Percentiles rank a stretch among this genome's conserved stretches.
phyloP scores from a whole-genome alignment of 1,140 invertebrate genomes.

The Mamestra configurata region DNA sequence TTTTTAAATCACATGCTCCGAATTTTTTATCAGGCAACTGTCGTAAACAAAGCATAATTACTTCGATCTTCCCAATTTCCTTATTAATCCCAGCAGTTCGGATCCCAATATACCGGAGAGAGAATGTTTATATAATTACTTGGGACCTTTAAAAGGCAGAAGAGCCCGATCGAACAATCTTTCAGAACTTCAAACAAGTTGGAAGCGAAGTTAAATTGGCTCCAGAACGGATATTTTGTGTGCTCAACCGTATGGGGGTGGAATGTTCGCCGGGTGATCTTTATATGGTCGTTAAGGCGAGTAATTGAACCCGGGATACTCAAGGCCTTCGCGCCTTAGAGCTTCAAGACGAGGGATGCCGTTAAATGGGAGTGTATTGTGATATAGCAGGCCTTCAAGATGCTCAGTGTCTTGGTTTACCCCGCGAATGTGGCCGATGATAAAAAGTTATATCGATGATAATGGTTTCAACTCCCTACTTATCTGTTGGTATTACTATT shows the following conservation, averaged over 20 bases:
- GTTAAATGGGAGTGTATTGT: conserved; percentile 33
- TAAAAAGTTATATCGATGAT: conserved; percentile 27
- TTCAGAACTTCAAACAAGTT: conserved; percentile 61
- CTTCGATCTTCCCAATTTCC: conserved; percentile 34
- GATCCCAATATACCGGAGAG: conserved; percentile 39
- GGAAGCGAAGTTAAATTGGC: conserved; percentile 62
- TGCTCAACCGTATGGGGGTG: conserved; percentile 43
- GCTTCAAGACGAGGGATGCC: conserved; percentile 26
- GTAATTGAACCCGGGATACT: conserved; percentile 49
- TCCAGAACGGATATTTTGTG: conserved; percentile 59
- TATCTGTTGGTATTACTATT: conserved; percentile 1
- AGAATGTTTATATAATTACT: conserved; percentile 60
- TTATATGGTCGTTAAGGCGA: conserved; percentile 49
- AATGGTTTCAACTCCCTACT: background rate
- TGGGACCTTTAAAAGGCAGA: conserved; percentile 57
- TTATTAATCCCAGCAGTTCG: conserved; percentile 48
- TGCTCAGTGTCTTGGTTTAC: background rate
- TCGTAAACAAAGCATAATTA: conserved; percentile 47
- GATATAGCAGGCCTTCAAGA: conserved; percentile 28
- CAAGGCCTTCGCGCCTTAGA: conserved; percentile 29
- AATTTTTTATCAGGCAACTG: conserved; percentile 32
- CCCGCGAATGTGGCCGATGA: conserved; percentile 1
- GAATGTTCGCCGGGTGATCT: conserved; percentile 45
- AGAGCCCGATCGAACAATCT: conserved; percentile 57
- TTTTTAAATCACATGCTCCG: conserved; percentile 11